These are phyloP conservation scores for Hydractinia symbiolongicarpus DNA, from an alignment of 30 jellyfish, hydroid and myxozoan genomes.

Conservation along the genomic window DNA sequence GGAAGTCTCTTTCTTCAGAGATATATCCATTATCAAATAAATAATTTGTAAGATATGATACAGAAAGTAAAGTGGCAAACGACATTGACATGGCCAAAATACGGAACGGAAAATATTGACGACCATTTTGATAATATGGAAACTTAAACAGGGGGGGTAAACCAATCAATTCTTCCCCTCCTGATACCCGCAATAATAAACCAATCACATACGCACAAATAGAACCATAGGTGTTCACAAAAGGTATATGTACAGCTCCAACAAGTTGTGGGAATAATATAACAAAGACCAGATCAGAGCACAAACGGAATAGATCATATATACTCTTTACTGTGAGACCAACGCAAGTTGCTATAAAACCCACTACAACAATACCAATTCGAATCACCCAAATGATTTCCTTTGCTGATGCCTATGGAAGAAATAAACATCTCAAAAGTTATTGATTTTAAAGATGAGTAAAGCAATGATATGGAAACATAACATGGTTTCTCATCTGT, in stretches of 20 bases:
- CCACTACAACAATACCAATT: constrained; percentile 19
- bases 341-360: constrained; percentile 32
- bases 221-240: constrained; percentile 24
- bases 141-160: not conserved
- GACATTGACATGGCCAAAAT: not conserved
- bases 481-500: too few relatives aligned
- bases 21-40: constrained; percentile 36
- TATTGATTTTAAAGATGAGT: too few relatives aligned
- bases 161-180: constrained; percentile 16
- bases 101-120: not conserved
- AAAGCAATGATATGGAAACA: too few relatives aligned
- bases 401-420: constrained; percentile 22
- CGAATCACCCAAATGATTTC: constrained; percentile 27
- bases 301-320: constrained; percentile 20
- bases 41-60: not conserved
- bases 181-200: constrained; percentile 3
- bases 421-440: not conserved
- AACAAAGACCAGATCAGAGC: constrained; percentile 28
- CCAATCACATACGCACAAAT: constrained; percentile 28
- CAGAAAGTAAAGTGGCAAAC: not conserved
- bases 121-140: constrained; percentile 6
- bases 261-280: constrained; percentile 25
- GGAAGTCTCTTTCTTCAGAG: constrained; percentile 45
- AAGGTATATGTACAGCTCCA: constrained; percentile 26
- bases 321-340: constrained; percentile 13